phyloP scores from a whole-genome alignment of 2,797 vertebrate species.

The Novumbra hubbsi region DNA sequence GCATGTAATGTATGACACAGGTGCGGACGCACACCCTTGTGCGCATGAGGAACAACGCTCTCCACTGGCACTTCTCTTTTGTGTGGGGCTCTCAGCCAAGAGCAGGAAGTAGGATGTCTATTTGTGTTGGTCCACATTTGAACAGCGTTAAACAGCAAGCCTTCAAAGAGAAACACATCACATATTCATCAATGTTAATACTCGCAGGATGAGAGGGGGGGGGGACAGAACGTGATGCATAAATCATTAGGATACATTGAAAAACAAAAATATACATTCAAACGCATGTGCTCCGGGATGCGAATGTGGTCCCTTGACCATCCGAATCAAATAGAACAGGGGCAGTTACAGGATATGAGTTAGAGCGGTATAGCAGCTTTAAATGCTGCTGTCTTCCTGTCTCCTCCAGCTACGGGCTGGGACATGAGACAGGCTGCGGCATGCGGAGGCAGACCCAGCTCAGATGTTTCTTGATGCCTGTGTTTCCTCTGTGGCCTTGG shows the following conservation, averaged over 20 bases:
- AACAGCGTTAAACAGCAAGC: slow-evolving; percentile 57
- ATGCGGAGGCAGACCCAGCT: slow-evolving; percentile 47
- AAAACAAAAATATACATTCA: slow-evolving; percentile 55
- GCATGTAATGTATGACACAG: slow-evolving; percentile 34
- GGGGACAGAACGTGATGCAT: slow-evolving; percentile 66
- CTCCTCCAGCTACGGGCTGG: slow-evolving; percentile 54
- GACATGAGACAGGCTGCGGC: slow-evolving; percentile 26
- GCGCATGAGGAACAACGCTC: slow-evolving; percentile 28
- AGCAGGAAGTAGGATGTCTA: slow-evolving; percentile 69
- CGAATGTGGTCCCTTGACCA: slow-evolving; percentile 53
- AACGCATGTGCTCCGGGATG: slow-evolving; percentile 43
- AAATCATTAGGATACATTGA: slow-evolving; percentile 68
- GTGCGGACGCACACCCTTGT: slow-evolving; percentile 44
- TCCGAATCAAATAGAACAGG: slow-evolving; percentile 42
- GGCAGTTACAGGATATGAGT: slow-evolving; percentile 36
- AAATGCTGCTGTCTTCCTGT: slow-evolving; percentile 58
- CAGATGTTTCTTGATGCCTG: slow-evolving; percentile 63
- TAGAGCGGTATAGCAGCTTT: slow-evolving; percentile 47
- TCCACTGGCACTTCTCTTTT: slow-evolving; percentile 50
- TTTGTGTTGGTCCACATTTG: slow-evolving; percentile 68
- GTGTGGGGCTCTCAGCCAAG: slow-evolving; percentile 21
- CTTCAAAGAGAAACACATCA: slow-evolving; percentile 64
- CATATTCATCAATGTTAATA: slow-evolving; percentile 68
- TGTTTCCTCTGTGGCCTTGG: slow-evolving; percentile 64
- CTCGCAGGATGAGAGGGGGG: slow-evolving; percentile 56